A percentile compares a stretch with the other conserved stretches of the same genome.
Evolutionary conservation across 1,140 invertebrate species (phyloP).

Genomic region (Calliopsis andreniformis): DNA sequence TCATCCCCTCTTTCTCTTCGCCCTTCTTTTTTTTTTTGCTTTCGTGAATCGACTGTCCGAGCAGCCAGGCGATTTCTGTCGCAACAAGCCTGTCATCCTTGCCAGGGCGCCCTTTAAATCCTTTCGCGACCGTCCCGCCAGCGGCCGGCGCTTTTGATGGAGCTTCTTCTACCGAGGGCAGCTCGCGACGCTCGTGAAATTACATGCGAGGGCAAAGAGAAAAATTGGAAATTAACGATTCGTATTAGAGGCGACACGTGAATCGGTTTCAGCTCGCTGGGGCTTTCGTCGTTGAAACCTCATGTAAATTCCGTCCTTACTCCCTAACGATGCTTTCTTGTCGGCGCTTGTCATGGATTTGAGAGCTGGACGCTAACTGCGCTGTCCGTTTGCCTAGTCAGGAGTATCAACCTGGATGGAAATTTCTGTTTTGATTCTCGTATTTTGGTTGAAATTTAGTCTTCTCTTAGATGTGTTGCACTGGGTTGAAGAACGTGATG

Average conservation of each 20-base stretch:
- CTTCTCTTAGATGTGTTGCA: too few relatives aligned
- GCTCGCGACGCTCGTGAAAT: background rate
- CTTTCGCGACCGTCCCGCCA: background rate
- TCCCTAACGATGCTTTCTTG: too few relatives aligned
- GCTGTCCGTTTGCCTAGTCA: too few relatives aligned
- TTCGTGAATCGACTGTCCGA: conserved; percentile 17
- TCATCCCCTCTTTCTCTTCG: background rate
- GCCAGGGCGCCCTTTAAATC: conserved; percentile 14
- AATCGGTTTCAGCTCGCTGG: background rate
- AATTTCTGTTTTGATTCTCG: too few relatives aligned
- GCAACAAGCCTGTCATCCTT: background rate
- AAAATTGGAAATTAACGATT: background rate
- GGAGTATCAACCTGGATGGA: too few relatives aligned
- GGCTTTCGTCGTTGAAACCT: background rate
- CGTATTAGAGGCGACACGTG: background rate
- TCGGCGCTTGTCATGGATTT: too few relatives aligned
- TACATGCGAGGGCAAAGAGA: background rate
- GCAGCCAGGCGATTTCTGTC: conserved; percentile 33
- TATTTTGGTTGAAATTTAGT: too few relatives aligned
- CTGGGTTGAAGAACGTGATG: too few relatives aligned
- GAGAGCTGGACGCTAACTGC: too few relatives aligned
- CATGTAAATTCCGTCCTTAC: background rate
- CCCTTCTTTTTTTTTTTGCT: background rate
- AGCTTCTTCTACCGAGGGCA: background rate
- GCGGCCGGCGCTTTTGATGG: conserved; percentile 18